Evolutionary conservation across 2,888 invertebrate genomes (phyloP).

Genomic region (Coronaproctus castanopsis): DNA sequence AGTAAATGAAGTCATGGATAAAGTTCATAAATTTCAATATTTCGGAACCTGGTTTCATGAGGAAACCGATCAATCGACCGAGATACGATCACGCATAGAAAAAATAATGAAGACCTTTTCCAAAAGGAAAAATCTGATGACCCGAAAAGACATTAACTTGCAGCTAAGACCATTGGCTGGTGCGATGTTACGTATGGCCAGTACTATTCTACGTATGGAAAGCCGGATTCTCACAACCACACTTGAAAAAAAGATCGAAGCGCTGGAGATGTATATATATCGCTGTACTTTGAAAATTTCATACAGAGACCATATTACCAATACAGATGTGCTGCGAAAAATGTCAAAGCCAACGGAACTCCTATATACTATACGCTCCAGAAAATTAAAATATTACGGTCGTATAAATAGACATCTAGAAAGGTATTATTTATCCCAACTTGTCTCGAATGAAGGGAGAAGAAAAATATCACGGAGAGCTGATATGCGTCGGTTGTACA

Average conservation of each 20-base stretch:
- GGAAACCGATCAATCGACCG: background rate
- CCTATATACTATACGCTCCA: background rate
- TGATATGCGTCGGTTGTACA: too few relatives aligned
- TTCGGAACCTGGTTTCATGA: background rate
- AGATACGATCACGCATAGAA: background rate
- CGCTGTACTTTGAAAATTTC: background rate
- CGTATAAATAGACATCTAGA: too few relatives aligned
- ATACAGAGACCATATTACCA: background rate
- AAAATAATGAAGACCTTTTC: background rate
- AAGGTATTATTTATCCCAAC: too few relatives aligned
- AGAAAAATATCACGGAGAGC: too few relatives aligned
- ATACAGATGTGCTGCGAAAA: background rate
- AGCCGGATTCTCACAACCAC: background rate
- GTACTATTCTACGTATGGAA: background rate
- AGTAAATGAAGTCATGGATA: background rate
- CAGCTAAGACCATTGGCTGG: background rate
- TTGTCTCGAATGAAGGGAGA: too few relatives aligned
- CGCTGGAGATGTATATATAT: background rate
- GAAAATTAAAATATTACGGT: too few relatives aligned
- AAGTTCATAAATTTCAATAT: background rate
- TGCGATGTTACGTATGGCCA: background rate
- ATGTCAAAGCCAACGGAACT: background rate
- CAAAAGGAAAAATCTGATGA: background rate
- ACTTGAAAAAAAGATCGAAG: background rate
- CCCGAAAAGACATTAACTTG: background rate